Evolutionary conservation across 2,113 vertebrate genomes (phyloP).

Genomic region (Clupea harengus): DNA sequence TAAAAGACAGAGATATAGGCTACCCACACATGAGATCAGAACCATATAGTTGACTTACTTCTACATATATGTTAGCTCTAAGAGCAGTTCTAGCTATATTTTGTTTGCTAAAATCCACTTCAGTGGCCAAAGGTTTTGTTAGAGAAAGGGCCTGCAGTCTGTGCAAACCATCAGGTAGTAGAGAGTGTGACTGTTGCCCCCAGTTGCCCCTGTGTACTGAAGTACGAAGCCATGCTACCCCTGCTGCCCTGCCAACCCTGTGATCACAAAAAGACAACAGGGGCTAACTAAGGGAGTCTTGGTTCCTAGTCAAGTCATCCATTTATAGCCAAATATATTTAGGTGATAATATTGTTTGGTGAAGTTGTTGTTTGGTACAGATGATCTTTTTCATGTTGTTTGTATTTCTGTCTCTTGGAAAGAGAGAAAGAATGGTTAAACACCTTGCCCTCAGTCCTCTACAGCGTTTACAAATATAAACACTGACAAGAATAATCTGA

Average conservation of each 20-base stretch:
- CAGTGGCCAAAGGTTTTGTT: not conserved
- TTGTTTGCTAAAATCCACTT: not conserved
- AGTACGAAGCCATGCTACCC: not conserved
- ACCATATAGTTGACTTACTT: not conserved
- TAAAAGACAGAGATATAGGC: not conserved
- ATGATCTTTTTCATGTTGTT: not conserved
- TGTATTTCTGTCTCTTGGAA: not conserved
- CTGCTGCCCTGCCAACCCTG: not conserved
- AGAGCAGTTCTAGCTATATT: not conserved
- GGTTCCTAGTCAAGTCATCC: not conserved
- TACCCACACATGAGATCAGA: not conserved
- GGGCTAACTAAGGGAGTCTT: not conserved
- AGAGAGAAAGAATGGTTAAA: slow-evolving; percentile 1
- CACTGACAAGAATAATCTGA: slow-evolving; percentile 6
- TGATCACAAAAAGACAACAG: not conserved
- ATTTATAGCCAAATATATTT: not conserved
- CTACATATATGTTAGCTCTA: not conserved
- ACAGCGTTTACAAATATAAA: not conserved
- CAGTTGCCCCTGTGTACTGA: not conserved
- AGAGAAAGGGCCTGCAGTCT: too few species aligned
- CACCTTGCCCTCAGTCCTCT: not conserved
- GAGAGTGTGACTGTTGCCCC: too few species aligned
- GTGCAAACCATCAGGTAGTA: too few species aligned
- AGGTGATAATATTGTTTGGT: not conserved
- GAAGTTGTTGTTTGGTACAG: not conserved